Conservation (phyloP, 2,888 invertebrate species). For the Miltochrista miniata region DNA sequence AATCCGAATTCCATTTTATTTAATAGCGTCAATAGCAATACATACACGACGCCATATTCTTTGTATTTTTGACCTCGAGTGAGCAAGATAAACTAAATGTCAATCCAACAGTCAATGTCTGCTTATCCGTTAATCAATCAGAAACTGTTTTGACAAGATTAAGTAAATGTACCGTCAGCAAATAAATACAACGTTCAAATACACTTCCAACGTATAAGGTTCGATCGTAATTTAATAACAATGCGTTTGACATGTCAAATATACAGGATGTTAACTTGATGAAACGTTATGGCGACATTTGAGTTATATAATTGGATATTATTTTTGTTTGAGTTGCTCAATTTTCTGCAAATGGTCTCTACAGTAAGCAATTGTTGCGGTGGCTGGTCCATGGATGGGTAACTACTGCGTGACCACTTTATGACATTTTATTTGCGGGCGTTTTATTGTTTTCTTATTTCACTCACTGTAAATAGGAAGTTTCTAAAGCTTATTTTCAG, state of each 20-base stretch:
- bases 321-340: background rate
- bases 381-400: too few species aligned
- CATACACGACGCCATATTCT: too few species aligned
- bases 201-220: background rate
- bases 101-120: background rate
- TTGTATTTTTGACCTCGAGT: background rate
- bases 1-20: too few species aligned
- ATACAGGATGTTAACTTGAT: constrained; percentile 20
- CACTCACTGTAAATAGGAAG: too few species aligned
- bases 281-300: constrained; percentile 18
- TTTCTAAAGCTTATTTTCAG: too few species aligned
- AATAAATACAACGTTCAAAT: constrained; percentile 2
- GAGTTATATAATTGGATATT: constrained; percentile 13
- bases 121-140: constrained; percentile 1
- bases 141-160: background rate
- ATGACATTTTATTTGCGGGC: too few species aligned
- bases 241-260: constrained; percentile 28
- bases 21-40: too few species aligned
- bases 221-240: constrained; percentile 17
- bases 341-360: background rate
- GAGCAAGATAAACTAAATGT: background rate
- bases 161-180: background rate
- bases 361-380: background rate
- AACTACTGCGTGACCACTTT: too few species aligned
- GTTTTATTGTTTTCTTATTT: too few species aligned